Base-by-base conservation (phyloP, 2,797 vertebrate species). In the Sphenodon punctatus region DNA sequence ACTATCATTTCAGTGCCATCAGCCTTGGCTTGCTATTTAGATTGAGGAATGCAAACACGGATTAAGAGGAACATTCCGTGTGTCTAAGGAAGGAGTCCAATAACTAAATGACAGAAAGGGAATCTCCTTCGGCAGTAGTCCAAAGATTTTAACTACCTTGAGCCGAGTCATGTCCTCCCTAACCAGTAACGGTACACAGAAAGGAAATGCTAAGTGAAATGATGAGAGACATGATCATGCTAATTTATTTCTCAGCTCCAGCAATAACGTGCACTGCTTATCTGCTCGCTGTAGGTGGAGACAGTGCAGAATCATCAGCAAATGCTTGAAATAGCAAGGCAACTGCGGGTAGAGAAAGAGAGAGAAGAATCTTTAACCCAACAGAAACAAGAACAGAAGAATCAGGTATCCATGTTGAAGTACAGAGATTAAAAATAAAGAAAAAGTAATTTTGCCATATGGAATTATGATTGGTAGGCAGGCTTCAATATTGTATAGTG, bases 311-410 rank as follows among this genome's bases (percentile, higher is more conserved):
- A 97, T 95, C 98, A 99, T 95, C 97, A 97, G 76, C 95, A 93
- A 88, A 98, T 99, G 98, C 96, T 99, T 92, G 97, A 99, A 67
- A 97, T 97, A 95, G 98, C 98, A 91, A 96, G 98, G 72, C 98
- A 98, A 90, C 97, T 99, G 85, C 96, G 98, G 46, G 96, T 98
- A 81, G 98, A 99, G 92, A 99, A 98, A 84, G 98, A 99, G 92
- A 97, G 96, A 93, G 97, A 98, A 93, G 98, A 98, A 85, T 96
- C 97, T 80, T 94, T 99, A 77, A 94, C 94, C 85, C 97, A 98
- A 71, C 99, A 99, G 95, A 99, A 98, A 89, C 97, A 98, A 89
- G 98, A 99, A 78, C 98, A 99, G 92, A 99, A 98, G 93, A 98
- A 97, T 94, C 98, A 99, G 96, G 98, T 99, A 96, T 69, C 68